Conservation (phyloP, 2,797 vertebrate genomes). For the Hylomyscus alleni region DNA sequence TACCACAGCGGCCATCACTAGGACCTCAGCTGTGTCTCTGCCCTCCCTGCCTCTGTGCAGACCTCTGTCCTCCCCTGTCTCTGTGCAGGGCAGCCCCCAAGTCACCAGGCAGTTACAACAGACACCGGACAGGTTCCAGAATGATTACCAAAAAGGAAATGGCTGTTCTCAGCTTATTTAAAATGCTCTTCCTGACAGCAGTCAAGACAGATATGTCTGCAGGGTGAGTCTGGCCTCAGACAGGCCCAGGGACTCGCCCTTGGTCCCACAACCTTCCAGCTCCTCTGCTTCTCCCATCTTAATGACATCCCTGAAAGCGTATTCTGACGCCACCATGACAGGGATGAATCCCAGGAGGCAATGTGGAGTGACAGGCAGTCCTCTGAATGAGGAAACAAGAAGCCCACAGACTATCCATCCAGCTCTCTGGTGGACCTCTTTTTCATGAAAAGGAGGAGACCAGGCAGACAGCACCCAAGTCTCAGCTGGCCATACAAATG, state of each 20-base stretch:
- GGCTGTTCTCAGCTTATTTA: constrained; percentile 8
- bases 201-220: constrained; percentile 61
- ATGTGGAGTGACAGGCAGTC: background rate
- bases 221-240: constrained; percentile 40
- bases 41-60: background rate
- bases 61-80: background rate
- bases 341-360: background rate
- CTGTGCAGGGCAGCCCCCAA: background rate
- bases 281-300: constrained; percentile 51
- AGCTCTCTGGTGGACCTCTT: constrained; percentile 54
- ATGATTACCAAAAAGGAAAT: background rate
- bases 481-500: background rate
- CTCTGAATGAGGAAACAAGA: background rate
- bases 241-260: constrained; percentile 23
- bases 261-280: background rate
- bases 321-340: background rate
- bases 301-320: background rate
- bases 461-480: background rate
- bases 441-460: background rate
- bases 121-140: background rate
- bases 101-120: background rate
- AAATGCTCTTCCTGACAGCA: constrained; percentile 45
- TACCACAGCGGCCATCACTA: background rate
- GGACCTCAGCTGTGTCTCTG: background rate
- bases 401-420: constrained; percentile 72